Percentiles rank a stretch among this genome's conserved stretches.
These are phyloP conservation scores for Crypturellus tataupa DNA, from an alignment of 2,797 vertebrate species.

Conservation along the genomic window DNA sequence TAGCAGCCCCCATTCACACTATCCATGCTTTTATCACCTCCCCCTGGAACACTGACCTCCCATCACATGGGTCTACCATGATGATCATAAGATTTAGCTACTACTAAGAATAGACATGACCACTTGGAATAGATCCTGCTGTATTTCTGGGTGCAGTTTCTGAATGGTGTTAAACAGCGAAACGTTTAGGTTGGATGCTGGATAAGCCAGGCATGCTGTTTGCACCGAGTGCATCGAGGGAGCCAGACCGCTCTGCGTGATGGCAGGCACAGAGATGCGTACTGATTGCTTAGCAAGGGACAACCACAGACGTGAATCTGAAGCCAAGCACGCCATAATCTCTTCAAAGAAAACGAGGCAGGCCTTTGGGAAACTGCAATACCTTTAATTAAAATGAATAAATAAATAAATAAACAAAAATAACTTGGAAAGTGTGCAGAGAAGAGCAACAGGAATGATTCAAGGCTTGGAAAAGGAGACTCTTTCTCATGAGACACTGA, in stretches of 20 bases:
- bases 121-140: slow-evolving; percentile 18
- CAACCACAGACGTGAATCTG: neutral
- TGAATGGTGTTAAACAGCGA: slow-evolving; percentile 4
- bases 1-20: neutral
- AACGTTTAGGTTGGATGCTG: neutral
- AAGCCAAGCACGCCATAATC: neutral
- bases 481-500: slow-evolving; percentile 1
- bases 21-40: neutral
- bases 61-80: neutral
- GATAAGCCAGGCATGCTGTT: neutral
- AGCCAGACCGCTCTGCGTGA: neutral
- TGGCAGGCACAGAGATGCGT: neutral
- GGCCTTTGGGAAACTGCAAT: neutral
- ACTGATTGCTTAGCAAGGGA: neutral
- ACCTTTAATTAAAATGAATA: slow-evolving; percentile 50
- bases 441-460: slow-evolving; percentile 8
- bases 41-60: neutral
- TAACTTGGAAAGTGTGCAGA: neutral
- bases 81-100: neutral
- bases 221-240: neutral
- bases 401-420: neutral
- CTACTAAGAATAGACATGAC: neutral
- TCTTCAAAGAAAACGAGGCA: slow-evolving; percentile 3
- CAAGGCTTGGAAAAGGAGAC: neutral
- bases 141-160: slow-evolving; percentile 11